Base-by-base conservation (phyloP, 1,140 invertebrate species). In the Drosophila repletoides region DNA sequence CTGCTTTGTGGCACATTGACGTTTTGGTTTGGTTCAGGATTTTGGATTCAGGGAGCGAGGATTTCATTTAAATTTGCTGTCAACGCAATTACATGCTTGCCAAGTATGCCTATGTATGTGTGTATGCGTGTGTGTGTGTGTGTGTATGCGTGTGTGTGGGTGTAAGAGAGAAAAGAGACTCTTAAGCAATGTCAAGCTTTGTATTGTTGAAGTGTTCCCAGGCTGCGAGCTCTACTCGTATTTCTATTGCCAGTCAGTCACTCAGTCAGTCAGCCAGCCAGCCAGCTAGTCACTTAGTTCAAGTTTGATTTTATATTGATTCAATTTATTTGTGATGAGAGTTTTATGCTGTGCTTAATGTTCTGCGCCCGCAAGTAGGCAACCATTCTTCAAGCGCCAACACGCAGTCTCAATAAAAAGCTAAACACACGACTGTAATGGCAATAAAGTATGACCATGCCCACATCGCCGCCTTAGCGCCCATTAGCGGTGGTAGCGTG, bases 31-130 rank as follows among this genome's bases (percentile, higher is more conserved):
- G 48, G 26, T 58, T 60, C 31, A 45, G 33, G 24, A 28, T 56
- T 58, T 14, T 14, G 45, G 58, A 28, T 46, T 48, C 48, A 19
- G 24, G 41, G 14, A 9, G 43, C n/a, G 65, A 64, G 77, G 68
- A 86, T 86, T 86, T 86, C 75, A 80, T 86, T 86, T 86, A 86
- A 86, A 86, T 86, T 86, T 86, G 81, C 80, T 86, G 80, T 86
- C 80, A 86, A 86, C 75, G 80, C 80, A 86, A 86, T 86, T 86
- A 86, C 80, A 75, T 84, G 75, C 67, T 75, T 72, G 41, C 66
- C 70, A 72, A 52, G 61, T 34, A 43, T 15, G 41, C 36, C 21
- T 43, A 19, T 21, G 10, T 21, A 5, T 45, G 17, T 24, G 14
- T 38, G 31, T 41, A 21, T 22, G 41, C 14, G 33, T 9, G 21